Evolutionary conservation across 2,888 invertebrate species (phyloP).

Genomic region (Habrosyne pyritoides): DNA sequence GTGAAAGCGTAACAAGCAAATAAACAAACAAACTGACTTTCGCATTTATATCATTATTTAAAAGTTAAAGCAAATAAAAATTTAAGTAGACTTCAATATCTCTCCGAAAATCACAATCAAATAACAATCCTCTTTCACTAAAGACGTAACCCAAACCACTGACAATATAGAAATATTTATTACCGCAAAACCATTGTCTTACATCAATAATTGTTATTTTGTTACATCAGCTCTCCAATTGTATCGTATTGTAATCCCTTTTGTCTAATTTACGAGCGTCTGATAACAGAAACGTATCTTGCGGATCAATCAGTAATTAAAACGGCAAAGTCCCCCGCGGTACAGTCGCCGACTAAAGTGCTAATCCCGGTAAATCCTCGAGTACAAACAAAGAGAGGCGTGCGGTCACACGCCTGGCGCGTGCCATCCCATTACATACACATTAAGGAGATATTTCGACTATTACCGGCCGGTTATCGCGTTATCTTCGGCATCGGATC

Average conservation of each 20-base stretch:
- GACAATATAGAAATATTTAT: slow-evolving; percentile 1
- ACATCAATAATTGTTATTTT: slow-evolving; percentile 34
- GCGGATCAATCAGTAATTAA: slow-evolving; percentile 77
- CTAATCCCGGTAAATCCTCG: slow-evolving; percentile 71
- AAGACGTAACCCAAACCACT: neutral
- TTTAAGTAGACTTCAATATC: neutral
- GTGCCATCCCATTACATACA: slow-evolving; percentile 67
- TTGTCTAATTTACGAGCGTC: slow-evolving; percentile 68
- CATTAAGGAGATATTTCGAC: slow-evolving; percentile 73
- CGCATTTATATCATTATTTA: too few species aligned
- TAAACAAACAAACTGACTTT: too few species aligned
- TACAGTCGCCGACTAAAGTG: slow-evolving; percentile 67
- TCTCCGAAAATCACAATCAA: neutral
- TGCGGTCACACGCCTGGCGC: slow-evolving; percentile 59
- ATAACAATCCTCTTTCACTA: neutral
- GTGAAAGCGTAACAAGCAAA: too few species aligned
- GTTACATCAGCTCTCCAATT: slow-evolving; percentile 30
- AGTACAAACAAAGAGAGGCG: slow-evolving; percentile 58
- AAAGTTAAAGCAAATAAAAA: neutral
- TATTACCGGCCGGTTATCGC: slow-evolving; percentile 73
- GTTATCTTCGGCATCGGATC: slow-evolving; percentile 68
- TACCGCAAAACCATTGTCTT: slow-evolving; percentile 12
- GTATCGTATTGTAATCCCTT: slow-evolving; percentile 47
- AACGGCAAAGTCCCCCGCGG: slow-evolving; percentile 38
- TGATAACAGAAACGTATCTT: slow-evolving; percentile 54